These are phyloP conservation scores for Mormyrus lacerda DNA, from an alignment of 2,113 vertebrate genomes.

Conservation along the genomic window DNA sequence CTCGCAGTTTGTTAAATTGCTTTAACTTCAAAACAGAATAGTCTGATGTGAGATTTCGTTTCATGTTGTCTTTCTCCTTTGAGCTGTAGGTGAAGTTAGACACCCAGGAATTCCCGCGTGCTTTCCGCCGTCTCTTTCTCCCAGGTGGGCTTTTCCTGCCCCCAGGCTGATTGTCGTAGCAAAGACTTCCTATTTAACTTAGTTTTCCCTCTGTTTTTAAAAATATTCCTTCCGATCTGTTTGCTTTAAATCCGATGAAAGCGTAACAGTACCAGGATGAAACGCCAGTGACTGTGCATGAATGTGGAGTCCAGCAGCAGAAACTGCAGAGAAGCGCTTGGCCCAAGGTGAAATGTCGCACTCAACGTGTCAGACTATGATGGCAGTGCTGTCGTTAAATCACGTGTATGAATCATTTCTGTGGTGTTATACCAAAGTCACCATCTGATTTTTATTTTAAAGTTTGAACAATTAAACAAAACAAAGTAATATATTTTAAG, in stretches of 20 bases:
- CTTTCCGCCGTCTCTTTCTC: background rate
- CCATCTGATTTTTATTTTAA: slow-evolving; percentile 15
- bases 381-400: slow-evolving; percentile 19
- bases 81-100: background rate
- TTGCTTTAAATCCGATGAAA: background rate
- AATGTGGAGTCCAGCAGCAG: background rate
- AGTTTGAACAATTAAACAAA: slow-evolving; percentile 16
- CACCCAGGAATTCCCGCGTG: background rate
- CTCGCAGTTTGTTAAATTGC: background rate
- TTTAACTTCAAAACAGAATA: background rate
- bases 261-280: background rate
- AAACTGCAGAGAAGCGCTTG: background rate
- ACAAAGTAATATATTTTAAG: slow-evolving; percentile 28
- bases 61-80: background rate
- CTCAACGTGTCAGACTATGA: background rate
- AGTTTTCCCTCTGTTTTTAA: background rate
- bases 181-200: background rate
- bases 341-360: background rate
- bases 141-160: background rate
- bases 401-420: slow-evolving; percentile 10
- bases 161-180: background rate
- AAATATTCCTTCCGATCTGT: background rate
- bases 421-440: slow-evolving; percentile 20
- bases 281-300: background rate
- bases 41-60: background rate